Conservation (phyloP, 2,113 vertebrate genomes). For the Tachysurus fulvidraco region DNA sequence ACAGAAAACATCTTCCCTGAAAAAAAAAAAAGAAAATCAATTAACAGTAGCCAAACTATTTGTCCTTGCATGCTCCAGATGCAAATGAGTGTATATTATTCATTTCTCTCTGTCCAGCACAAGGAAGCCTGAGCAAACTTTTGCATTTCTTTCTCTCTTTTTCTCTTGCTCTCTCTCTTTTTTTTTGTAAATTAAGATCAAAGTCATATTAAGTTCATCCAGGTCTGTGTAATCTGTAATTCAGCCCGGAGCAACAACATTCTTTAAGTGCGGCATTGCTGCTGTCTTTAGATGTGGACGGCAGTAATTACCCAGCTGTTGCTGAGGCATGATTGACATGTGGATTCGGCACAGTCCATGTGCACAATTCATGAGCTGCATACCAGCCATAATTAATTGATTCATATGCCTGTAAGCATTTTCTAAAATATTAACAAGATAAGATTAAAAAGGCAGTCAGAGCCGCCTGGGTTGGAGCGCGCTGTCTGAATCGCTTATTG, state of each 20-base stretch:
- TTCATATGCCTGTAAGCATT: slow-evolving; percentile 71
- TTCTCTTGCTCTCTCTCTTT: slow-evolving; percentile 41
- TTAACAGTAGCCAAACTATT: slow-evolving; percentile 19
- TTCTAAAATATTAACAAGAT: slow-evolving; percentile 72
- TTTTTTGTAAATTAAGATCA: slow-evolving; percentile 63
- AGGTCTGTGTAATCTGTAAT: slow-evolving; percentile 70
- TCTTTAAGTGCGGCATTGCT: slow-evolving; percentile 58
- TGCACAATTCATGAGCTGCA: slow-evolving; percentile 68
- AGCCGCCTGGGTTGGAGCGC: slow-evolving; percentile 39
- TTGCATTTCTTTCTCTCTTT: slow-evolving; percentile 59
- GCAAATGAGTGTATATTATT: slow-evolving; percentile 15
- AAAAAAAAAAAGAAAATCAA: slow-evolving; percentile 37
- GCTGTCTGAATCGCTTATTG: slow-evolving; percentile 16
- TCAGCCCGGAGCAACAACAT: slow-evolving; percentile 62
- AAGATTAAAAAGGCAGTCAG: slow-evolving; percentile 56
- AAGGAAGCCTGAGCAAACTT: slow-evolving; percentile 41
- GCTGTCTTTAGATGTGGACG: slow-evolving; percentile 58
- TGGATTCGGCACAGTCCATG: slow-evolving; percentile 62
- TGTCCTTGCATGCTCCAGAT: slow-evolving; percentile 27
- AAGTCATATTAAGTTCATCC: slow-evolving; percentile 67
- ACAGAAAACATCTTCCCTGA: not conserved
- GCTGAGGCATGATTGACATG: slow-evolving; percentile 65
- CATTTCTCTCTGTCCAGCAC: slow-evolving; percentile 39
- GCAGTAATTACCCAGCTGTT: slow-evolving; percentile 68
- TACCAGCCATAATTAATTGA: slow-evolving; percentile 74